These are phyloP conservation scores for Callyntrura sp. DNA, from an alignment of 2,888 invertebrate species.

Conservation along the genomic window DNA sequence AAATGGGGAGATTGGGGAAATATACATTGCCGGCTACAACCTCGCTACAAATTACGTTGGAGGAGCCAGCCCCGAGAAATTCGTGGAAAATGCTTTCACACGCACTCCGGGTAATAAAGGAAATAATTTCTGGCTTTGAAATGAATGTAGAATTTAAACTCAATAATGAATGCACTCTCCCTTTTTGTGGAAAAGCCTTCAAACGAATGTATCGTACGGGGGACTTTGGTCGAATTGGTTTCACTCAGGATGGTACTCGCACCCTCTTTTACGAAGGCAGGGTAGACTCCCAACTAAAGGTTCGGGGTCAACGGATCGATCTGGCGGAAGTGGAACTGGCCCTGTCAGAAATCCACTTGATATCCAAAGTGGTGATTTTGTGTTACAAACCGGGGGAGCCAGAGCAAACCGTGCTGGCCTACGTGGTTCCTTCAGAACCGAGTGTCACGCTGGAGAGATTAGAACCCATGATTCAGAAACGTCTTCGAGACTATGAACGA, in stretches of 20 bases:
- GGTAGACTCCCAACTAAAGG: slow-evolving; percentile 89
- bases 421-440: slow-evolving; percentile 70
- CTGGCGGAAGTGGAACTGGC: slow-evolving; percentile 85
- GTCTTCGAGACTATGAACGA: slow-evolving; percentile 80
- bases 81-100: slow-evolving; percentile 80
- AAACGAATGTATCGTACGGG: slow-evolving; percentile 79
- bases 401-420: slow-evolving; percentile 77
- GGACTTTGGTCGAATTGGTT: slow-evolving; percentile 80
- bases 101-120: not conserved
- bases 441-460: slow-evolving; percentile 52
- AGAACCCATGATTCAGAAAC: slow-evolving; percentile 43
- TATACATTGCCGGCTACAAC: slow-evolving; percentile 83
- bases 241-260: slow-evolving; percentile 64
- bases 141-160: too few relatives aligned
- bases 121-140: not conserved
- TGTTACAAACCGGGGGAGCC: slow-evolving; percentile 90
- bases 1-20: slow-evolving; percentile 87
- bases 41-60: slow-evolving; percentile 83
- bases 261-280: slow-evolving; percentile 78
- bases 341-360: slow-evolving; percentile 88
- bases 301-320: slow-evolving; percentile 92
- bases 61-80: slow-evolving; percentile 80
- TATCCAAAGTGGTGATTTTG: slow-evolving; percentile 92
- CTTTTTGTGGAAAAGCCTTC: too few relatives aligned
- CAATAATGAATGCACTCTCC: too few relatives aligned